These are phyloP conservation scores for Pituophis catenifer DNA, from an alignment of 2,113 vertebrate species.

Conservation along the genomic window DNA sequence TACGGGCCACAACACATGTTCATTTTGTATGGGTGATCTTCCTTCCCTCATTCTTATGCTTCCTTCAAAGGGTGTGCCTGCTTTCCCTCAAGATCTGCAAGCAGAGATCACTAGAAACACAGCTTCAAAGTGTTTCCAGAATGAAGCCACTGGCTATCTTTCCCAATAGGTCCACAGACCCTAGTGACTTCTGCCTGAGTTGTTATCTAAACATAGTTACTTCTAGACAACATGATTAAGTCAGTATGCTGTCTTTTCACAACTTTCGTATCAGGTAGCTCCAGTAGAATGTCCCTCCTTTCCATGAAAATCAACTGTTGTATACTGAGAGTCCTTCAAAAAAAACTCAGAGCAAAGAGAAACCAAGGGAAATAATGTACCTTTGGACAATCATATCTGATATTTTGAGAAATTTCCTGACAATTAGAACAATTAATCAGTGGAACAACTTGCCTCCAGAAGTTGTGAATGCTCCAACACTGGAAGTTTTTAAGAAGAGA, in stretches of 20 bases:
- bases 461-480: too few species aligned
- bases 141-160: neutral
- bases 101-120: neutral
- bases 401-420: neutral
- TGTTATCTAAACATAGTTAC: neutral
- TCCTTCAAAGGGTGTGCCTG: neutral
- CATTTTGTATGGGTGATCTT: neutral
- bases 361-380: constrained; percentile 15
- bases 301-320: neutral
- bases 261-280: neutral
- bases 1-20: neutral
- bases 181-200: neutral
- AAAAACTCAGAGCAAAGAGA: constrained; percentile 9
- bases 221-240: neutral
- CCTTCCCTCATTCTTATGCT: neutral
- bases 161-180: neutral
- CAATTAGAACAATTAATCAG: too few species aligned
- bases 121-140: neutral
- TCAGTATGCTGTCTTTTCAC: neutral
- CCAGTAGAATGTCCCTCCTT: neutral
- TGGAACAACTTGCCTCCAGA: too few species aligned
- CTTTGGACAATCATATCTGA: constrained; percentile 25
- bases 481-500: too few species aligned
- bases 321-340: neutral
- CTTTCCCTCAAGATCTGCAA: neutral